These are phyloP conservation scores for Cremastobaeus sp. DNA, from an alignment of 2,888 invertebrate species.

Conservation along the genomic window DNA sequence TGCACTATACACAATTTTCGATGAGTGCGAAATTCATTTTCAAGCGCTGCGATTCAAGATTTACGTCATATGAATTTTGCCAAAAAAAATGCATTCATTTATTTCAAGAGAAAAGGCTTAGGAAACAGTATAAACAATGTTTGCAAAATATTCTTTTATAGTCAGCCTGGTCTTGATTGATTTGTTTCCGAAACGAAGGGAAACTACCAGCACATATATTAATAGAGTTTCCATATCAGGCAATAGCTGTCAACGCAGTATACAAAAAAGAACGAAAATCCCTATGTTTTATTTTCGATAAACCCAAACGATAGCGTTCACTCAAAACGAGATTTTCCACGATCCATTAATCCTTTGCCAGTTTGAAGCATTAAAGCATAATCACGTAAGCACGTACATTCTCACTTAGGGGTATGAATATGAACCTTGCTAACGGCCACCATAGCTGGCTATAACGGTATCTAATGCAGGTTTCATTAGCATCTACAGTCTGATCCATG, in stretches of 20 bases:
- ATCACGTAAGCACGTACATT: constrained; percentile 57
- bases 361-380: constrained; percentile 46
- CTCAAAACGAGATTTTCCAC: constrained; percentile 23
- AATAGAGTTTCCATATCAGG: too few relatives aligned
- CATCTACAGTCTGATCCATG: constrained; percentile 53
- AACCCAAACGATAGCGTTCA: constrained; percentile 25
- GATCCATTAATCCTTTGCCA: constrained; percentile 39
- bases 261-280: constrained; percentile 6
- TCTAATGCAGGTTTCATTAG: constrained; percentile 57
- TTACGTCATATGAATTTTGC: too few relatives aligned
- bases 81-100: too few relatives aligned
- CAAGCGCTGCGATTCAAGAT: too few relatives aligned
- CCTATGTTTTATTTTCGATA: constrained; percentile 29
- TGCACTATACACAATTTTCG: constrained; percentile 27
- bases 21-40: too few relatives aligned
- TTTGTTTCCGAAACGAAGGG: too few relatives aligned
- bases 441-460: constrained; percentile 49
- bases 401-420: constrained; percentile 49
- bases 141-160: too few relatives aligned
- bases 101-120: too few relatives aligned
- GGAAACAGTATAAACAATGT: too few relatives aligned
- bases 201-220: too few relatives aligned
- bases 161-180: too few relatives aligned
- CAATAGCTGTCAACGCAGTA: too few relatives aligned
- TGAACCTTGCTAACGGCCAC: constrained; percentile 42